Evolutionary conservation across 2,797 vertebrate genomes (phyloP), one percentile per base, ranked within the genome.

Genomic region (Pteronotus mesoamericanus): DNA sequence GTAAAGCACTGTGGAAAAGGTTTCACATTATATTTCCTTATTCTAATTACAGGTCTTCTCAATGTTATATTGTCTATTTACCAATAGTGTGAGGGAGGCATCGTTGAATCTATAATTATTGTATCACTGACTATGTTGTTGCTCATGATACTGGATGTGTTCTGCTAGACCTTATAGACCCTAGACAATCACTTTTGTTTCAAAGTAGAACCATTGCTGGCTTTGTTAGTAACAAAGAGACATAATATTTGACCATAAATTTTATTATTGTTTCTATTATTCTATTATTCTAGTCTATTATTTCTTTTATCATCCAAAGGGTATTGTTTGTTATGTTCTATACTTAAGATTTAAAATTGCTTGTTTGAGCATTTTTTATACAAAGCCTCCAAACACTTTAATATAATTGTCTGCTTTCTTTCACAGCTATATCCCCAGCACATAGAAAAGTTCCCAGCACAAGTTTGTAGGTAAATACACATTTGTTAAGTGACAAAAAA

Each of bases 271-370:
- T 95, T 75, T 75, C 18, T 75, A 12, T 68, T 77, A 66, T 48
- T 79, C 16, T 90, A 51, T 78, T 85, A 72, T 55, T 79, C 16
- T 93, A 66, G 29, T 74, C 6, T 86, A 59, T 93, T 48, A 78
- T 87, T 69, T 88, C 86, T 69, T 79, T 82, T 91, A 37, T 11
- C 59, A 14, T 86, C n/a, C 22, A 88, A 90, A 44, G 29, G 8
- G 4, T 32, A 64, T 88, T 93, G 29, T 14, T 78, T 84, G 37
- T 68, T 91, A 22, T 57, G 32, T 72, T 84, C 39, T 80, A 32
- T 75, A 44, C 53, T 94, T 84, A 90, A 82, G 46, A 75, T 89
- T 95, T 21, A n/a, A 29, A 96, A 86, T 46, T 55, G 32, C 46
- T 88, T 44, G 9, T 91, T 83, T 89, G 10, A 80, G 24, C n/a